These are phyloP conservation scores for Gasterosteus nipponicus DNA, from an alignment of 2,113 vertebrate genomes.

Conservation along the genomic window DNA sequence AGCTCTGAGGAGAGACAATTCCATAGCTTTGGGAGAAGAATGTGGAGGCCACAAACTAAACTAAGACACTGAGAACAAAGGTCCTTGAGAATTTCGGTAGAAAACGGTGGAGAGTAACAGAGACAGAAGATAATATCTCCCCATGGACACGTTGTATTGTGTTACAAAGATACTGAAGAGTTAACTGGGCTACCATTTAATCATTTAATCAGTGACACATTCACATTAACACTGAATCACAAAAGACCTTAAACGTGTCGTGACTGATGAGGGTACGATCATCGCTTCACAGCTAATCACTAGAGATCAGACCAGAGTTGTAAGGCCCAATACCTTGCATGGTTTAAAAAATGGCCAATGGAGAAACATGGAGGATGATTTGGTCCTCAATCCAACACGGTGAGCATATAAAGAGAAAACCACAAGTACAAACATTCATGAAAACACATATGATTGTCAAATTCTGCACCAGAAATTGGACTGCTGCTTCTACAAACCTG, in stretches of 20 bases:
- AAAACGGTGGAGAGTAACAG: background rate
- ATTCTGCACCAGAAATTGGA: background rate
- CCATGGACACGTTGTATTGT: background rate
- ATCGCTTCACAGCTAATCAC: background rate
- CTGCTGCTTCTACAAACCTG: background rate
- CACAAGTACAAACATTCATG: background rate
- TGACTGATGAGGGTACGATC: background rate
- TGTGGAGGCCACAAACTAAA: no score
- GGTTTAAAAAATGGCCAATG: no score
- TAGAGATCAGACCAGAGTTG: no score
- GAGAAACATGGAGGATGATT: background rate
- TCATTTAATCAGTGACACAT: background rate
- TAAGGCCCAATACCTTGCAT: no score
- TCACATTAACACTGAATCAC: background rate
- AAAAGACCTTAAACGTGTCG: background rate
- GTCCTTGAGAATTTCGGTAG: background rate
- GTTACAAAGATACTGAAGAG: background rate
- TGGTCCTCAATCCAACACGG: background rate
- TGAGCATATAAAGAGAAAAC: background rate
- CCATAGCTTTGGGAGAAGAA: no score
- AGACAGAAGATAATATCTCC: background rate
- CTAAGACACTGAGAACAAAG: no score
- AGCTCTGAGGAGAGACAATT: no score
- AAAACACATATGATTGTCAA: background rate
- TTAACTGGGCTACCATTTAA: background rate